Evolutionary conservation across 2,113 vertebrate genomes (phyloP), one percentile per base, ranked within the genome.

Genomic region (Centropus unirufus): DNA sequence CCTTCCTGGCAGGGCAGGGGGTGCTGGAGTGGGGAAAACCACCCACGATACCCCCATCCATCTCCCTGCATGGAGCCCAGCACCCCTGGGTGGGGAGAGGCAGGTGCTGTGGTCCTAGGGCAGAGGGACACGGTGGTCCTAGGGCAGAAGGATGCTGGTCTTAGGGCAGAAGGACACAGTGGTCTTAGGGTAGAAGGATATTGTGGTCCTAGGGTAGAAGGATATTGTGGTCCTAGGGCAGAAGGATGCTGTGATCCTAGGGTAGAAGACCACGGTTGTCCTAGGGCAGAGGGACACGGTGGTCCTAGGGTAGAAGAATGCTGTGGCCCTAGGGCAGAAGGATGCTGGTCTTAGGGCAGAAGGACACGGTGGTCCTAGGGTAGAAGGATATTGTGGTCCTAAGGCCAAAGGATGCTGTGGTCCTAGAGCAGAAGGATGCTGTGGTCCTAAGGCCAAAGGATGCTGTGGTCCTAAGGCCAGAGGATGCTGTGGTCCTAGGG

Each of bases 31-130:
- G 40, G 51, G 11, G 27, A 79, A 69, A 26, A 30, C 6, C 59
- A 29, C 29, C 29, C 44, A 8, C 6, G 36, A 49, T 40, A 57
- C 20, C 32, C 7, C 9, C 1, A 0, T 23, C 44, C 49, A 8
- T 49, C 3, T 2, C 6, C 10, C 18, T 42, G 11, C n/a, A 29
- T 20, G 15, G 30, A 83, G 14, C 26, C 47, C 72, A 54, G 67
- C 62, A 80, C 29, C 57, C 19, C 29, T 30, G 26, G 3, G 9
- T 6, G 18, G 62, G 42, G 58, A 89, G n/a, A 83, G 30, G 36
- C 0, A 1, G 11, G 6, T 62, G 52, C 47, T 62, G 58, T 49
- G 47, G 8, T 70, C 46, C 67, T 15, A 22, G 57, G 23, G 30
- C 23, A 21, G 47, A 23, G 17, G 46, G 46, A 46, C 19, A 18